phyloP scores from a whole-genome alignment of 2,888 invertebrate species.

The Mellilla xanthometata region DNA sequence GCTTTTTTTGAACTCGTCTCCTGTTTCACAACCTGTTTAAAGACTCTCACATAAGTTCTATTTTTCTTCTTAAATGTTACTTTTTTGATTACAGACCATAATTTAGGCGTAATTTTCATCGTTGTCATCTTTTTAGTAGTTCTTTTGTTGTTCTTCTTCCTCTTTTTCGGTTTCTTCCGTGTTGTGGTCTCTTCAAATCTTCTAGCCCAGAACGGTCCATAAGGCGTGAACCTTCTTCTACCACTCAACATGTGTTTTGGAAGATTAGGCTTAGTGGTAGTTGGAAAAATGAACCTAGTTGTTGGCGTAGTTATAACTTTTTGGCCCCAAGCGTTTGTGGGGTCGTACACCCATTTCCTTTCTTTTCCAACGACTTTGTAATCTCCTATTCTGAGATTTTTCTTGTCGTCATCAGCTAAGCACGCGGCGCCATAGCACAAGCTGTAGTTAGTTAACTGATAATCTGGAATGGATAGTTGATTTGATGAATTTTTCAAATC shows the following conservation, averaged over 20 bases:
- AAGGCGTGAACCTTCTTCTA: conserved; percentile 5
- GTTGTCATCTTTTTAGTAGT: not conserved
- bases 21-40: conserved; percentile 1
- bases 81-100: conserved; percentile 1
- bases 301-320: not conserved
- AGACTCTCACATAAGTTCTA: conserved; percentile 2
- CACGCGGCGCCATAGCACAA: conserved; percentile 35
- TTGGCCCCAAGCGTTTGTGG: conserved; percentile 13
- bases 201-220: not conserved
- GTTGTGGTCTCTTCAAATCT: not conserved
- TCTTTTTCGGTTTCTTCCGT: not conserved
- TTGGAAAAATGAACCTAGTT: not conserved
- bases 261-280: conserved; percentile 2
- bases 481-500: not conserved
- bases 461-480: conserved; percentile 43
- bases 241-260: conserved; percentile 8
- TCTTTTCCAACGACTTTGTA: conserved; percentile 30
- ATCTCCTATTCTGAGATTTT: conserved; percentile 37
- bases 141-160: not conserved
- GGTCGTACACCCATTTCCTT: conserved; percentile 35
- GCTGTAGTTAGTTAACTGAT: conserved; percentile 41
- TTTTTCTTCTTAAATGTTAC: conserved; percentile 6
- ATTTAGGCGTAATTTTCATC: not conserved
- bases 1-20: not conserved
- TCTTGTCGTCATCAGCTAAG: conserved; percentile 39